Percentiles rank a stretch among this genome's conserved stretches.
Evolutionary conservation across 2,797 vertebrate species (phyloP).

Genomic region (Austrolebias charrua): DNA sequence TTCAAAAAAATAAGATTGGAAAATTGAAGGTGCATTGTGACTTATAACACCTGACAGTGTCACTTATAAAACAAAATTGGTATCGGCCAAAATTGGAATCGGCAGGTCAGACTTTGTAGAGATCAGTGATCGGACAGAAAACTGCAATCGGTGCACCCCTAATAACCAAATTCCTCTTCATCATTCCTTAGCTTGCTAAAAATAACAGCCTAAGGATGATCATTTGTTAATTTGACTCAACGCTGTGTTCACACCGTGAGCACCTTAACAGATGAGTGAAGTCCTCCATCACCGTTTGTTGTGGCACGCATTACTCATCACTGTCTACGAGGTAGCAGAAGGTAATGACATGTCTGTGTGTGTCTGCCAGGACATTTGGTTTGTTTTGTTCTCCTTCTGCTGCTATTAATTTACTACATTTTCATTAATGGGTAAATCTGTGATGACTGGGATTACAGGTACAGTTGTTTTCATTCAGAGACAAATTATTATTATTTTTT

Average conservation of each 20-base stretch:
- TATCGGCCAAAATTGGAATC: too few species aligned
- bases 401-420: not conserved
- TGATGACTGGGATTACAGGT: not conserved
- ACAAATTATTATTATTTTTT: too few species aligned
- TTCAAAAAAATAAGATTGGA: too few species aligned
- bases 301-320: not conserved
- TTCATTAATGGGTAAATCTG: not conserved
- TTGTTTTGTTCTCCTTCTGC: not conserved
- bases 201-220: not conserved
- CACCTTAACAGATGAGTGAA: conserved; percentile 7
- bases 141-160: not conserved
- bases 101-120: too few species aligned
- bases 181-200: not conserved
- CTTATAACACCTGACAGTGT: too few species aligned
- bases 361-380: not conserved
- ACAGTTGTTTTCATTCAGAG: too few species aligned
- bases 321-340: not conserved
- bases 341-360: not conserved
- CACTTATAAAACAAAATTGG: too few species aligned
- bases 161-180: not conserved
- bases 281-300: not conserved
- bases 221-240: conserved; percentile 11
- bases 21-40: too few species aligned
- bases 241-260: conserved; percentile 23
- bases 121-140: too few species aligned